A percentile compares a stretch with the other conserved stretches of the same genome.
These are phyloP conservation scores for Plumapathes pennacea DNA, from an alignment of 92 coral and sea anemone species.

Conservation along the genomic window DNA sequence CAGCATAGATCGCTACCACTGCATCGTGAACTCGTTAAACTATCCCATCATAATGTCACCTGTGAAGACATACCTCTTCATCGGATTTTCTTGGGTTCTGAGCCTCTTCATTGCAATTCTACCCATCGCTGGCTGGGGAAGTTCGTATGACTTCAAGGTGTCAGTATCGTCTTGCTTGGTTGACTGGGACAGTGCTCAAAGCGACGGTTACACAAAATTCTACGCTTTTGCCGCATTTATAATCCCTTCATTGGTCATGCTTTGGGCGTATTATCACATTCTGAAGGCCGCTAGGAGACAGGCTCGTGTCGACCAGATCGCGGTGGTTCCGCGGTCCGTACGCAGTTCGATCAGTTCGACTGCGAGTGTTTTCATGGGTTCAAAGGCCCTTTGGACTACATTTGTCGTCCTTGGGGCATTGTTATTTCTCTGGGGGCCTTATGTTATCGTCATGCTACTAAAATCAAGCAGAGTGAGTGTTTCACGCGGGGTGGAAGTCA, in stretches of 20 bases:
- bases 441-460: slow-evolving; percentile 56
- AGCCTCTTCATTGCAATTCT: slow-evolving; percentile 79
- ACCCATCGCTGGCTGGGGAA: slow-evolving; percentile 96
- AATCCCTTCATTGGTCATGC: slow-evolving; percentile 63
- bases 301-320: slow-evolving; percentile 76
- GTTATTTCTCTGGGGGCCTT: slow-evolving; percentile 80
- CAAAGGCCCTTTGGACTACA: slow-evolving; percentile 82
- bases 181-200: slow-evolving; percentile 70
- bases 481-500: slow-evolving; percentile 51
- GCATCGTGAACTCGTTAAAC: slow-evolving; percentile 80
- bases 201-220: slow-evolving; percentile 87
- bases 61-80: slow-evolving; percentile 56
- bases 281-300: slow-evolving; percentile 89
- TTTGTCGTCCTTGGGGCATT: slow-evolving; percentile 79
- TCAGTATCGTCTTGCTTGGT: slow-evolving; percentile 81
- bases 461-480: slow-evolving; percentile 63
- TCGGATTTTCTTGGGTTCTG: slow-evolving; percentile 68
- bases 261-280: slow-evolving; percentile 78
- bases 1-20: slow-evolving; percentile 92
- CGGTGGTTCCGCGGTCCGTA: slow-evolving; percentile 52
- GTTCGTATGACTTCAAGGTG: slow-evolving; percentile 75
- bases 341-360: slow-evolving; percentile 54
- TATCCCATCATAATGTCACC: slow-evolving; percentile 83
- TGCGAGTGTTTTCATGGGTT: slow-evolving; percentile 58
- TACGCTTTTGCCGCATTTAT: slow-evolving; percentile 52